phyloP scores from a whole-genome alignment of 2,888 invertebrate genomes.

The Drosophila hamatofila region DNA sequence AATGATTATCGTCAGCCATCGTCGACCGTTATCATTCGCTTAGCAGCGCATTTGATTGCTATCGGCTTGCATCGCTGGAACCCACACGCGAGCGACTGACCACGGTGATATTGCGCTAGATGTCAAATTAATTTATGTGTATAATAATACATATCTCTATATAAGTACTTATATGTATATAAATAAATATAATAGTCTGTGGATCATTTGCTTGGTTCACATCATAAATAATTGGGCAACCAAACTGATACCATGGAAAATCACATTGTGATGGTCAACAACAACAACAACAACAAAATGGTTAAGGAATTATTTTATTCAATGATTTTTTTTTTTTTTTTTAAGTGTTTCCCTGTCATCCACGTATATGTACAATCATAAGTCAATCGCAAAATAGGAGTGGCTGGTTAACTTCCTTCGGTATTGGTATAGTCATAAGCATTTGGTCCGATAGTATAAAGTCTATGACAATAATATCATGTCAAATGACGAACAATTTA shows the following conservation, averaged over 20 bases:
- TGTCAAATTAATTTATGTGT: constrained; percentile 5
- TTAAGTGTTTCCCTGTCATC: background rate
- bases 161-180: background rate
- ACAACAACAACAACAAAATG: too few species aligned
- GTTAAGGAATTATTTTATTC: too few species aligned
- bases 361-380: background rate
- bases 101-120: constrained; percentile 9
- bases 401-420: constrained; percentile 1
- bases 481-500: background rate
- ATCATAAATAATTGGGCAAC: background rate
- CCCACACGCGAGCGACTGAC: constrained; percentile 29
- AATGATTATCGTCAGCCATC: constrained; percentile 44
- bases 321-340: too few species aligned
- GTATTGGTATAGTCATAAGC: background rate
- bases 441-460: background rate
- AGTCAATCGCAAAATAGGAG: background rate
- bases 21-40: constrained; percentile 49
- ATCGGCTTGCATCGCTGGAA: constrained; percentile 33
- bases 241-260: background rate
- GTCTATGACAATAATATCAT: constrained; percentile 6
- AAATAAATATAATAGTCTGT: background rate
- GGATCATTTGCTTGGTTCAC: constrained; percentile 11
- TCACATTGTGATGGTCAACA: background rate
- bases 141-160: background rate
- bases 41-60: constrained; percentile 46